phyloP scores from a whole-genome alignment of 2,113 vertebrate genomes.

The Daboia siamensis region DNA sequence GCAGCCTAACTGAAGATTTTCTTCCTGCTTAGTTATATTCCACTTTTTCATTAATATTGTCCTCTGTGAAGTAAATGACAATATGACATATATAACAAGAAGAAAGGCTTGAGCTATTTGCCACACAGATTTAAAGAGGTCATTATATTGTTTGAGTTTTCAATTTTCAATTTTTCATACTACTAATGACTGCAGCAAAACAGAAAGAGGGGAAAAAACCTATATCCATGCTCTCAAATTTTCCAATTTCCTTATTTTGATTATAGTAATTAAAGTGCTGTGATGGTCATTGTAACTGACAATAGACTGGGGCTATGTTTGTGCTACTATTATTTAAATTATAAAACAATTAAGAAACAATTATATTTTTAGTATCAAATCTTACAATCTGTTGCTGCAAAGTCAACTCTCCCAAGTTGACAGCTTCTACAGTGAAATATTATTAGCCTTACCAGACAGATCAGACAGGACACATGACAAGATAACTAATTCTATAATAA shows the following conservation, averaged over 20 bases:
- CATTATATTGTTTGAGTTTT: not conserved
- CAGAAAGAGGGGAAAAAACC: not conserved
- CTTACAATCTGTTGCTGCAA: not conserved
- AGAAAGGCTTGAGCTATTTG: not conserved
- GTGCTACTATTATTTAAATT: not conserved
- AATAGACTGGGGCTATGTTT: not conserved
- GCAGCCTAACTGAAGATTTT: not conserved
- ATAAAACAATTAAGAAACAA: not conserved
- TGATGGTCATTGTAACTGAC: not conserved
- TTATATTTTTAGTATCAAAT: not conserved
- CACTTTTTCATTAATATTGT: slow-evolving; percentile 12
- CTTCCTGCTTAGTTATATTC: slow-evolving; percentile 27
- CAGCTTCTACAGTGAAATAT: not conserved
- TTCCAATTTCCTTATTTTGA: not conserved
- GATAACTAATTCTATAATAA: not conserved
- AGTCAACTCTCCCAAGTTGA: not conserved
- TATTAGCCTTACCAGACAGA: not conserved
- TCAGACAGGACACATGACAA: not conserved
- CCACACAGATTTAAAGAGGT: not conserved
- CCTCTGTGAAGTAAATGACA: not conserved
- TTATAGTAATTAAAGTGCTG: not conserved
- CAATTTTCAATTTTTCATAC: not conserved
- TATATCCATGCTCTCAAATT: not conserved
- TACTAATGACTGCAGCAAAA: not conserved
- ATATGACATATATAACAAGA: not conserved